Conservation (phyloP, 1,140 invertebrate species). For the Apis mellifera region DNA sequence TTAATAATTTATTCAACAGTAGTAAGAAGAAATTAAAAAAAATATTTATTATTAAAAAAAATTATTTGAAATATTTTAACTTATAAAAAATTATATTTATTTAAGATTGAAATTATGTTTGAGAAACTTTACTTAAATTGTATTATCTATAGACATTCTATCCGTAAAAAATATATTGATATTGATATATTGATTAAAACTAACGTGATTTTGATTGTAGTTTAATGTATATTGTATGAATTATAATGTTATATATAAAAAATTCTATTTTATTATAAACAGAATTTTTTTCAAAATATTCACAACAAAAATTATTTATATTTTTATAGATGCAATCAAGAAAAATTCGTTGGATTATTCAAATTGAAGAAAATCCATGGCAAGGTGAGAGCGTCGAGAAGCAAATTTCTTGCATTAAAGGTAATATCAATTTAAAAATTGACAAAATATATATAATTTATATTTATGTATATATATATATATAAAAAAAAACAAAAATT, state of each 20-base stretch:
- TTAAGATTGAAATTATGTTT: constrained; percentile 5
- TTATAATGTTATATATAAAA: background rate
- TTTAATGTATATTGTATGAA: background rate
- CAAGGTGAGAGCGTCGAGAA: constrained; percentile 79
- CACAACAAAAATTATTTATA: background rate
- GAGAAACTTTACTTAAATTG: constrained; percentile 18
- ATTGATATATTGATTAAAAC: constrained; percentile 46
- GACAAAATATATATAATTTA: background rate
- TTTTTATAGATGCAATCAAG: constrained; percentile 68
- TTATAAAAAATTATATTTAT: no score
- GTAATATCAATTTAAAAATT: constrained; percentile 63
- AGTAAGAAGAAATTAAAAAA: background rate
- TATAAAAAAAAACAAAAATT: background rate
- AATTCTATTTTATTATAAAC: background rate
- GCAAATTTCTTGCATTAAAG: constrained; percentile 82
- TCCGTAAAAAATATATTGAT: constrained; percentile 56
- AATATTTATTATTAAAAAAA: background rate
- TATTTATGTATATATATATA: no score
- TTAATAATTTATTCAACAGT: background rate
- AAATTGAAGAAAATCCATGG: constrained; percentile 78
- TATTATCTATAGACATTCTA: constrained; percentile 50
- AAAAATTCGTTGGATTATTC: constrained; percentile 82
- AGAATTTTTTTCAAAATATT: background rate
- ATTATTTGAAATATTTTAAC: background rate
- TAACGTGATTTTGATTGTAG: constrained; percentile 48